phyloP scores from a whole-genome alignment of 1,140 invertebrate genomes.

The Leptopilina clavipes region DNA sequence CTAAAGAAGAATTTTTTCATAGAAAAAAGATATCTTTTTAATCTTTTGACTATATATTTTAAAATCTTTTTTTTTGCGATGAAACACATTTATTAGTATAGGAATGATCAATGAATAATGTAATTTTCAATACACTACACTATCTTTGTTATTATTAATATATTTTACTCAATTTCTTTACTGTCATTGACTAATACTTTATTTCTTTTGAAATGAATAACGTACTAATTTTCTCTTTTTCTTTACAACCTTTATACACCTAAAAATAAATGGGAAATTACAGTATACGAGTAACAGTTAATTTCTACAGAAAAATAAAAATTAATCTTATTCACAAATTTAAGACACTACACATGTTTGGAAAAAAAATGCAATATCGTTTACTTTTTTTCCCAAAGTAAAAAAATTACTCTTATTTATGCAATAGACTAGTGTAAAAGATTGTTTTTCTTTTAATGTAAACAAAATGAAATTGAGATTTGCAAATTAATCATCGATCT shows the following conservation, averaged over 20 bases:
- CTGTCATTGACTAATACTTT: neutral
- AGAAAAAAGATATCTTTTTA: neutral
- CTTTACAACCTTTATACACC: neutral
- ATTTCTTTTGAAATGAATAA: neutral
- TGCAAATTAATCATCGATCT: neutral
- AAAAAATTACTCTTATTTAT: neutral
- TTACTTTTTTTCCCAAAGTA: slow-evolving; percentile 8
- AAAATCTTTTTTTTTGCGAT: neutral
- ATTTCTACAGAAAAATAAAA: slow-evolving; percentile 6
- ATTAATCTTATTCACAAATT: neutral
- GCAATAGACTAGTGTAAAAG: neutral
- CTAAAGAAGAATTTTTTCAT: neutral
- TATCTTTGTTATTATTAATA: neutral
- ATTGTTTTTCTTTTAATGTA: neutral
- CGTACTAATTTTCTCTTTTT: slow-evolving; percentile 1
- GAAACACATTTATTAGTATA: neutral
- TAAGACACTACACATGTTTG: neutral
- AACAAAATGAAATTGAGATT: neutral
- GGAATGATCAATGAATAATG: slow-evolving; percentile 25
- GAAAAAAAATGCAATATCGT: neutral
- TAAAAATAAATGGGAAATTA: slow-evolving; percentile 13
- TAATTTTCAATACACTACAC: neutral
- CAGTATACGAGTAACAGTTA: slow-evolving; percentile 1
- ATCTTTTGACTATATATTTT: too few species aligned
- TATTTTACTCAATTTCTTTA: neutral